Evolutionary conservation across 2,797 vertebrate species (phyloP).

Genomic region (Potorous gilbertii): DNA sequence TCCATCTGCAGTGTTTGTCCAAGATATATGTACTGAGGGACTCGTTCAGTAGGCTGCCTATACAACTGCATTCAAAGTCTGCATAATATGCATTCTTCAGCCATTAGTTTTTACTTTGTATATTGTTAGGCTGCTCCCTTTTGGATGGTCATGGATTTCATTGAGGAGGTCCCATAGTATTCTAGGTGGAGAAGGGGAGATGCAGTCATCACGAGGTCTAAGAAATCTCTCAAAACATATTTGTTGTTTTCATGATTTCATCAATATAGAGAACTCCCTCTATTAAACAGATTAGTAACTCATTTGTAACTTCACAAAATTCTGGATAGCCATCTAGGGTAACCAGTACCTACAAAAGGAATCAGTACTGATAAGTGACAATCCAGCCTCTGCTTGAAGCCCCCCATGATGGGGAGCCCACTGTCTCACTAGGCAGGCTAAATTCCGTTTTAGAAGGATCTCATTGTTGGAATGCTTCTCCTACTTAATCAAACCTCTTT

Average conservation of each 20-base stretch:
- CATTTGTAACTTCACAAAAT: neutral
- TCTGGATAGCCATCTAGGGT: neutral
- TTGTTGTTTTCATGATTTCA: neutral
- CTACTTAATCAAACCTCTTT: neutral
- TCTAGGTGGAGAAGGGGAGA: neutral
- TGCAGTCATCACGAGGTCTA: neutral
- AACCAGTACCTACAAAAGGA: neutral
- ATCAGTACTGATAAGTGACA: neutral
- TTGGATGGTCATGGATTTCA: neutral
- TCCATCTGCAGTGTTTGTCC: neutral
- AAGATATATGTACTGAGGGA: neutral
- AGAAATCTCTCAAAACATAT: neutral
- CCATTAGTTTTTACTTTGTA: neutral
- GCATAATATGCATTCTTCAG: neutral
- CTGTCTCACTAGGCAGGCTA: neutral
- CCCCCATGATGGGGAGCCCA: neutral
- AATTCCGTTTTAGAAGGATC: neutral
- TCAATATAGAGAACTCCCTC: neutral
- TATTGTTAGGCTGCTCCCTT: neutral
- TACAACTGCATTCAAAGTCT: neutral
- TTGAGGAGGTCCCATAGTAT: neutral
- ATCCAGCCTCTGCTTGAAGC: neutral
- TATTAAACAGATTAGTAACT: neutral
- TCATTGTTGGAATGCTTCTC: neutral
- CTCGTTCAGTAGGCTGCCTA: neutral